Evolutionary conservation across 2,797 vertebrate species (phyloP).

Genomic region (Sebastes glaucus): DNA sequence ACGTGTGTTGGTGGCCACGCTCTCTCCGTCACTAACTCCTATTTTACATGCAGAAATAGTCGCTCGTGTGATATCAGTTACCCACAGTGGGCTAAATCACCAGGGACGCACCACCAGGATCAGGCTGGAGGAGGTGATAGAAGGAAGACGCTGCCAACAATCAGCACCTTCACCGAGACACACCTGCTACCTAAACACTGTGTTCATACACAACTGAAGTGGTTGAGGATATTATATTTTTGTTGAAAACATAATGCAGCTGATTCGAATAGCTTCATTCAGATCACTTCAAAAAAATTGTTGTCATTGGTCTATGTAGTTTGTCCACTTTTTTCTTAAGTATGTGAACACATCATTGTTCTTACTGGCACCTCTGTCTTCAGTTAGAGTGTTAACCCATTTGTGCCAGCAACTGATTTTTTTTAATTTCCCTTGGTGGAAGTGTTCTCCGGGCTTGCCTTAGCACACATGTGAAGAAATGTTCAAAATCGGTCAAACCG

Average conservation of each 20-base stretch:
- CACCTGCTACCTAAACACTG: not conserved
- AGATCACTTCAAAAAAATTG: not conserved
- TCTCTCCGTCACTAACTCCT: constrained; percentile 8
- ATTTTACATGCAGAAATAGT: constrained; percentile 25
- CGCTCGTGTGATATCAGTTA: constrained; percentile 5
- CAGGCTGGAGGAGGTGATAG: not conserved
- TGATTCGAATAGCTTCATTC: not conserved
- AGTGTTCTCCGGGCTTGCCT: too few species aligned
- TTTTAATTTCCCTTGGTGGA: too few species aligned
- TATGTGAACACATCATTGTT: rapidly evolving
- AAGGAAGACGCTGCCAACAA: not conserved
- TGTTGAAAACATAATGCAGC: not conserved
- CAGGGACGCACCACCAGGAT: not conserved
- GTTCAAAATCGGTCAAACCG: too few species aligned
- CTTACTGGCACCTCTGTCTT: not conserved
- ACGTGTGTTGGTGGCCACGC: constrained; percentile 28
- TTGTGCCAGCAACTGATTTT: too few species aligned
- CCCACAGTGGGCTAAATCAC: not conserved
- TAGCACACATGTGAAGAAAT: too few species aligned
- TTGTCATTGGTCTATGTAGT: not conserved
- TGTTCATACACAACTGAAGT: not conserved
- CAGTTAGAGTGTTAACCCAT: too few species aligned
- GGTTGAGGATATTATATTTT: not conserved
- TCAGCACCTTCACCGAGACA: not conserved
- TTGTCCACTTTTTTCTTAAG: not conserved